A percentile compares a stretch with the other conserved stretches of the same genome.
Evolutionary conservation across 2,113 vertebrate genomes (phyloP).

Genomic region (Pelvicachromis taeniatus): DNA sequence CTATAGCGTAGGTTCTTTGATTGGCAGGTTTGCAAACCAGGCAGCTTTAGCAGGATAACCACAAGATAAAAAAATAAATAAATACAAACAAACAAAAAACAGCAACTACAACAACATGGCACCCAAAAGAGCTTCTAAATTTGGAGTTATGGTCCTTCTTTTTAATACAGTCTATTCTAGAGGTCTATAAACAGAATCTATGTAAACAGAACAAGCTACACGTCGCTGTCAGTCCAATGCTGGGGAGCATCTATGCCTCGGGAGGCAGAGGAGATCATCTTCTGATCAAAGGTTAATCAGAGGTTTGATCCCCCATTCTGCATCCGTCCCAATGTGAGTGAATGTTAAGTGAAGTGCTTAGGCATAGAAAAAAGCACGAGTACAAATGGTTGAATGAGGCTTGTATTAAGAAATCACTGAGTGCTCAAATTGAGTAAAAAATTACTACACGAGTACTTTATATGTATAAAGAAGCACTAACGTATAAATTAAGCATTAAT

Average conservation of each 20-base stretch:
- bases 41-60: not conserved
- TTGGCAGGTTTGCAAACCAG: not conserved
- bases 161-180: too few relatives aligned
- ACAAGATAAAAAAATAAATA: too few relatives aligned
- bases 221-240: too few relatives aligned
- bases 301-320: not conserved
- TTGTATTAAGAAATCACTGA: not conserved
- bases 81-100: too few relatives aligned
- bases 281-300: too few relatives aligned
- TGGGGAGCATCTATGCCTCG: too few relatives aligned
- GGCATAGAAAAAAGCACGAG: not conserved
- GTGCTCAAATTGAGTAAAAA: not conserved
- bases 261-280: too few relatives aligned
- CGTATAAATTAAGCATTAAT: not conserved
- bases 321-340: not conserved
- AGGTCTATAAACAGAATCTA: too few relatives aligned
- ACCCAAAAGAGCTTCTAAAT: too few relatives aligned
- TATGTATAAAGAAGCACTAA: not conserved
- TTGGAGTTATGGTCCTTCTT: too few relatives aligned
- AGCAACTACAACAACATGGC: too few relatives aligned
- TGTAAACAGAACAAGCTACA: too few relatives aligned
- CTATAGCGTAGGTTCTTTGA: not conserved
- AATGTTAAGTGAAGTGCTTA: not conserved
- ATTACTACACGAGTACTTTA: not conserved
- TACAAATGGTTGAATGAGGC: not conserved